Conservation (phyloP, 2,888 invertebrate genomes). For the Stenchaetothrips biformis region DNA sequence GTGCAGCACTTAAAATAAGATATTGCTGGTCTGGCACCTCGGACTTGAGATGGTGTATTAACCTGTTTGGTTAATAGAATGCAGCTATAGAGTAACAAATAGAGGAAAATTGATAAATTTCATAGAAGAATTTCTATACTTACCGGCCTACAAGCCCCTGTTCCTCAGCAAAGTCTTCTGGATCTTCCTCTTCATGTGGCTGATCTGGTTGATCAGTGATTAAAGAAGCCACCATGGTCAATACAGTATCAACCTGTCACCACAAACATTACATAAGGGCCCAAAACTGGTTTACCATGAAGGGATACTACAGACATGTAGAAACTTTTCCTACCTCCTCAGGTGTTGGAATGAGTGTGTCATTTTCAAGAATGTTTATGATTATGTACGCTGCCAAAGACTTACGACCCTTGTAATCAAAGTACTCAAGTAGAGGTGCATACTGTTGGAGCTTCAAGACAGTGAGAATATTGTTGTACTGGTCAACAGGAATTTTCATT, state of each 20-base stretch:
- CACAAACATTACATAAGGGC: background rate
- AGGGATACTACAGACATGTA: background rate
- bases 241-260: conserved; percentile 63
- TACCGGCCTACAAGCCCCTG: conserved; percentile 85
- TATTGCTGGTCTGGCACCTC: conserved; percentile 81
- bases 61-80: conserved; percentile 45
- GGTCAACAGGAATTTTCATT: conserved; percentile 89
- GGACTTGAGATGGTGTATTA: conserved; percentile 78
- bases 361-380: conserved; percentile 83
- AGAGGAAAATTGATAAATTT: too few relatives aligned
- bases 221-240: conserved; percentile 76
- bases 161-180: conserved; percentile 94
- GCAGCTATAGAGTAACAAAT: too few relatives aligned
- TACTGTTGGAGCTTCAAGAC: conserved; percentile 84
- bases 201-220: conserved; percentile 81
- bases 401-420: conserved; percentile 81
- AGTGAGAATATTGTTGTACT: conserved; percentile 86
- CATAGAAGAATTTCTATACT: conserved; percentile 43
- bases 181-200: conserved; percentile 64
- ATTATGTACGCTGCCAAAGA: conserved; percentile 83
- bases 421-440: conserved; percentile 74
- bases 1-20: conserved; percentile 80
- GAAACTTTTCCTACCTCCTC: conserved; percentile 63
- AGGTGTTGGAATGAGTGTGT: conserved; percentile 78
- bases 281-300: background rate